Conservation (phyloP, 2,888 invertebrate genomes). For the Idaea dimidiata region DNA sequence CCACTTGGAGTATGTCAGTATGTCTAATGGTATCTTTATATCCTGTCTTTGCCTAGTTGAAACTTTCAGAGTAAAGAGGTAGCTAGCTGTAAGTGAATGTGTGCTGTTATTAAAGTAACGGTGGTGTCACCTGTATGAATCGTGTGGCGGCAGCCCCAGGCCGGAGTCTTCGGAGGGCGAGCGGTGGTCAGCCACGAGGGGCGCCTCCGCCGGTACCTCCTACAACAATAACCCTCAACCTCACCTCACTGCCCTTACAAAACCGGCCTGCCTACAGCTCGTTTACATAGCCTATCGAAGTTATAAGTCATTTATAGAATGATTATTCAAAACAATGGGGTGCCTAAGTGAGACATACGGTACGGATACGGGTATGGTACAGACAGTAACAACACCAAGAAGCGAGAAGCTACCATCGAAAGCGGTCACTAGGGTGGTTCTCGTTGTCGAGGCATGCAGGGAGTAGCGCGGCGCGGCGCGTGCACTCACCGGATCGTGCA, state of each 20-base stretch:
- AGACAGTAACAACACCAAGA: slow-evolving; percentile 33
- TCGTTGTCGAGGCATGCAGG: slow-evolving; percentile 46
- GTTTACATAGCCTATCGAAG: not conserved
- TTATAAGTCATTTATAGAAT: not conserved
- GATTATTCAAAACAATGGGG: not conserved
- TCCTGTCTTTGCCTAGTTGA: slow-evolving; percentile 4
- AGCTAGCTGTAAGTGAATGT: slow-evolving; percentile 16
- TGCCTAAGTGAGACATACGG: not conserved
- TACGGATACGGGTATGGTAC: too few relatives aligned
- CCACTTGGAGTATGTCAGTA: not conserved
- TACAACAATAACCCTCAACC: slow-evolving; percentile 81
- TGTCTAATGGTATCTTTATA: not conserved
- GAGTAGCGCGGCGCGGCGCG: slow-evolving; percentile 25
- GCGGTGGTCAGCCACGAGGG: slow-evolving; percentile 86
- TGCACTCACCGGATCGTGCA: slow-evolving; percentile 81
- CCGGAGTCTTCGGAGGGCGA: slow-evolving; percentile 97
- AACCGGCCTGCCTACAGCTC: slow-evolving; percentile 9
- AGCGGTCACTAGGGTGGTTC: slow-evolving; percentile 52
- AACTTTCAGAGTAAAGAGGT: slow-evolving; percentile 1
- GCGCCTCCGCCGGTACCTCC: slow-evolving; percentile 78
- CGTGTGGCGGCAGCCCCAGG: slow-evolving; percentile 91
- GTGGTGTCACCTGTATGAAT: slow-evolving; percentile 84
- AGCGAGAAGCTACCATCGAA: slow-evolving; percentile 52
- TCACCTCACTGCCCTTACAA: slow-evolving; percentile 54
- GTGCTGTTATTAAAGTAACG: slow-evolving; percentile 37